A percentile compares a stretch with the other conserved stretches of the same genome.
Conservation (phyloP, 2,888 invertebrate genomes). For the Microctonus hyperodae region DNA sequence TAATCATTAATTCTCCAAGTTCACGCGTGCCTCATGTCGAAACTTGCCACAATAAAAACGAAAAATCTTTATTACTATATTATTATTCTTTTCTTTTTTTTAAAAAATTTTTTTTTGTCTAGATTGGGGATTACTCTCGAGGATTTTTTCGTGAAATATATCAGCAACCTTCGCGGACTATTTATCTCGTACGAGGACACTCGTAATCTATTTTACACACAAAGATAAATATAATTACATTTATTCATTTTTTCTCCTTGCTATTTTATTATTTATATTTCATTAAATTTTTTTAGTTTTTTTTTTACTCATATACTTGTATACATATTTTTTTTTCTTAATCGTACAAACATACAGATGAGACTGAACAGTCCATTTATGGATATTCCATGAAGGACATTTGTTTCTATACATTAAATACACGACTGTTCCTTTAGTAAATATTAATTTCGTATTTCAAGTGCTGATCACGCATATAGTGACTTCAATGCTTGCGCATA, state of each 20-base stretch:
- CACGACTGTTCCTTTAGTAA: neutral
- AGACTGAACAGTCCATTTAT: neutral
- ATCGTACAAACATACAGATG: neutral
- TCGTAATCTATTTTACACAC: neutral
- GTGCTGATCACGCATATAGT: constrained; percentile 8
- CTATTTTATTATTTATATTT: neutral
- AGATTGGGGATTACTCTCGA: neutral
- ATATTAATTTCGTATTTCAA: neutral
- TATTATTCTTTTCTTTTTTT: neutral
- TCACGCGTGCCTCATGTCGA: constrained; percentile 5
- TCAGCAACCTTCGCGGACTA: constrained; percentile 20
- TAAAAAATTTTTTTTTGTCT: too few relatives aligned
- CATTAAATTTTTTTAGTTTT: neutral
- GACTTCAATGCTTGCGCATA: constrained; percentile 4
- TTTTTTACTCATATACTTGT: neutral
- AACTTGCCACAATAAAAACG: neutral
- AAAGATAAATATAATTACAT: neutral
- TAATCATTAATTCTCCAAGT: constrained; percentile 20
- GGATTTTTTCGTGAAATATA: constrained; percentile 12
- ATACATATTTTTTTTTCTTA: neutral
- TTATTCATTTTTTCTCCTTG: neutral
- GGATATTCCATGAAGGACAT: neutral
- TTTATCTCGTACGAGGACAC: constrained; percentile 23
- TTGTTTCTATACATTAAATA: neutral
- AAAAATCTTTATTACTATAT: neutral